phyloP scores from a whole-genome alignment of 2,888 invertebrate genomes.

The Microdon myrmicae region DNA sequence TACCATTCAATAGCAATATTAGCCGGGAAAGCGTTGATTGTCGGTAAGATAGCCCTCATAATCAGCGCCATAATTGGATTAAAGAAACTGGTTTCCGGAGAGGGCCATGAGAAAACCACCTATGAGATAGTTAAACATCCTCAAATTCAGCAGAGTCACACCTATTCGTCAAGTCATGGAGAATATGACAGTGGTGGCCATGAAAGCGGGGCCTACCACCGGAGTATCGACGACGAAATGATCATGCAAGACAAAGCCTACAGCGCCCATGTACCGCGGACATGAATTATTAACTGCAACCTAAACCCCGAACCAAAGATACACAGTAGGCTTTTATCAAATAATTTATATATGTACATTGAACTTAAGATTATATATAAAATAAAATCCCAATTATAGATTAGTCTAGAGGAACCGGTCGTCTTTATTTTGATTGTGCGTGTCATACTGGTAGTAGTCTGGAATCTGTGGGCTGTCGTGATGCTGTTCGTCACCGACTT shows the following conservation, averaged over 20 bases:
- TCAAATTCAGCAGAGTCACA: conserved; percentile 81
- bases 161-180: conserved; percentile 76
- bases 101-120: conserved; percentile 81
- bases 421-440: conserved; percentile 17
- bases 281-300: conserved; percentile 21
- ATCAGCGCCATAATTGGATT: conserved; percentile 82
- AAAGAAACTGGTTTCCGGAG: conserved; percentile 79
- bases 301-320: conserved; percentile 57
- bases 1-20: conserved; percentile 80
- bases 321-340: conserved; percentile 47
- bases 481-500: conserved; percentile 23
- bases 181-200: conserved; percentile 72
- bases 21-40: conserved; percentile 82
- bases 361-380: conserved; percentile 31
- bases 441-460: conserved; percentile 29
- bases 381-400: conserved; percentile 35
- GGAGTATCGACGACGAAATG: conserved; percentile 71
- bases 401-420: conserved; percentile 29
- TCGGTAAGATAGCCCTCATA: conserved; percentile 85
- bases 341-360: conserved; percentile 44
- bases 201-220: conserved; percentile 71
- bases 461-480: conserved; percentile 13
- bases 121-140: conserved; percentile 88
- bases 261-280: conserved; percentile 68
- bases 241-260: conserved; percentile 75